Evolutionary conservation across 2,888 invertebrate species (phyloP).

Genomic region (Lasioglossum marginatum): DNA sequence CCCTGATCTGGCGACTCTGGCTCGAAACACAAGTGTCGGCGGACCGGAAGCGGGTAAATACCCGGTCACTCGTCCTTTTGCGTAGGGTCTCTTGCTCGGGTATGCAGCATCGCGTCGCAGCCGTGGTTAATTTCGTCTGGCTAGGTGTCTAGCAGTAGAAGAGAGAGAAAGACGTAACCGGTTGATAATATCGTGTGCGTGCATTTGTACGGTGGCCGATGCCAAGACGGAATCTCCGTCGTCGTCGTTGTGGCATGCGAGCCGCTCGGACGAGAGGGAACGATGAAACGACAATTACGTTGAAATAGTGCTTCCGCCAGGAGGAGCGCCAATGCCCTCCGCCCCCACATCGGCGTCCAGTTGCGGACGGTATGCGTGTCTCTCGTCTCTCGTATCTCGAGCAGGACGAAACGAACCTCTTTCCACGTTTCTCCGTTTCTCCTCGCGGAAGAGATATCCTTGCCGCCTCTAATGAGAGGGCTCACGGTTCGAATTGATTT

Average conservation of each 20-base stretch:
- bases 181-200: conserved; percentile 55
- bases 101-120: conserved; percentile 11
- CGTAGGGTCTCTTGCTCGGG: conserved; percentile 48
- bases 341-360: conserved; percentile 50
- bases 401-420: conserved; percentile 47
- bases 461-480: conserved; percentile 30
- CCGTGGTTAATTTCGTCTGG: conserved; percentile 68
- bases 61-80: conserved; percentile 61
- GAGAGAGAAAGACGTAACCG: conserved; percentile 57
- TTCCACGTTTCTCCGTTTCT: conserved; percentile 37
- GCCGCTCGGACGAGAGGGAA: conserved; percentile 70
- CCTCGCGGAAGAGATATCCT: conserved; percentile 35
- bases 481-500: conserved; percentile 36
- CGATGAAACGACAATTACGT: conserved; percentile 81
- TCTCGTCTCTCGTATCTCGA: conserved; percentile 29
- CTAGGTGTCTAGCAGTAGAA: conserved; percentile 65
- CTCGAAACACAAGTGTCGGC: neutral
- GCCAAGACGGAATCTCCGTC: conserved; percentile 58
- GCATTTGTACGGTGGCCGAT: conserved; percentile 20
- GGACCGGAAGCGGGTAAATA: conserved; percentile 57
- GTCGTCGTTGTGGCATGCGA: conserved; percentile 47
- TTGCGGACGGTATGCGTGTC: conserved; percentile 23
- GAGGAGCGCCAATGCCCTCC: conserved; percentile 71
- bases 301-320: conserved; percentile 83
- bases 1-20: no score